Evolutionary conservation across 37 sponge, comb jelly and placozoan species (phyloP), one percentile per base, ranked within the genome.

Genomic region (Crambe crambe): DNA sequence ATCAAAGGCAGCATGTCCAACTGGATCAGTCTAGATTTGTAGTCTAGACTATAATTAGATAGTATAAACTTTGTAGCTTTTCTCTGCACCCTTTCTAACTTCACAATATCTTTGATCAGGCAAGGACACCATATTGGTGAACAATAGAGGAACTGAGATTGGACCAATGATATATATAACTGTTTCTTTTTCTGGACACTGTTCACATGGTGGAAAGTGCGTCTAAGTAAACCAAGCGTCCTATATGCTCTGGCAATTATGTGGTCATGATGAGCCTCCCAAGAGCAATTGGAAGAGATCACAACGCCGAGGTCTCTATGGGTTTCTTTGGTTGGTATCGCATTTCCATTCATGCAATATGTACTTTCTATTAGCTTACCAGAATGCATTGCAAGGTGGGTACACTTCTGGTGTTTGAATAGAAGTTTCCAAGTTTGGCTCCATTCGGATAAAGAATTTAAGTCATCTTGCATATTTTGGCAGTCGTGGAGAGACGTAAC

Each of bases 401-500:
- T 15, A 51, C 54, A 51, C 15, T 51, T 51, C 54, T 51, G 54
- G 15, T 51, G 9, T 15, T 51, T 51, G 54, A 51, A 51, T 51
- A 51, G 9, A 18, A 51, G 54, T 51, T 51, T 51, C 54, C 54
- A 51, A 18, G 54, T 51, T 51, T 51, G 54, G 15, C 74, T 54
- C 74, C 74, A 73, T 56, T 8, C 25, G 26, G 22, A 68, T 10
- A 30, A 37, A 17, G 38, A 68, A 37, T 68, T 68, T 9, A 68
- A 21, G 65, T 77, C 77, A 22, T 36, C 26, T 77, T 77, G 77
- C 2, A 63, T 17, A 12, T 34, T n/a, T n/a, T n/a, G n/a, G 26
- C 30, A 56, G 75, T 51, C 58, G 18, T 8, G 15, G 1, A 1
- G 8, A 8, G 37, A 36, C 12, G 9, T 8, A 42, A 72, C 47